Percentiles rank a stretch among this genome's conserved stretches.
phyloP scores from a whole-genome alignment of 2,888 invertebrate species.

The Troides aeacus region DNA sequence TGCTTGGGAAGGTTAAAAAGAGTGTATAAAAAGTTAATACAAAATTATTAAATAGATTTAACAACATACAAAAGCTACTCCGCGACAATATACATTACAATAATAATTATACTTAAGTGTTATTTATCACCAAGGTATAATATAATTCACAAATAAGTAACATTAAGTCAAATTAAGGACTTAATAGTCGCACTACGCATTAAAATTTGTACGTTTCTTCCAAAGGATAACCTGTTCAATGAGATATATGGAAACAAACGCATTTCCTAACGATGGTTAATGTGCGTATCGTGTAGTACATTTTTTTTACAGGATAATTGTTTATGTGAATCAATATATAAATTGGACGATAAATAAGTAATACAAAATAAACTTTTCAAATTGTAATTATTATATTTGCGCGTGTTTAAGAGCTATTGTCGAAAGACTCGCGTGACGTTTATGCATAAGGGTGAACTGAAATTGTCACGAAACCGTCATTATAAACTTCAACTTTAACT shows the following conservation, averaged over 20 bases:
- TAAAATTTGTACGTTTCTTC: conserved; percentile 26
- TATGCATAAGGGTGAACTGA: conserved; percentile 22
- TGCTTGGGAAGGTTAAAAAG: conserved; percentile 79
- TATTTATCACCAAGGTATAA: conserved; percentile 67
- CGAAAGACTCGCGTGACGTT: conserved; percentile 16
- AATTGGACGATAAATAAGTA: neutral
- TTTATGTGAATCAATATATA: neutral
- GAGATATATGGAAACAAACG: neutral
- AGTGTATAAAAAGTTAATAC: conserved; percentile 78
- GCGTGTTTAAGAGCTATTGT: conserved; percentile 23
- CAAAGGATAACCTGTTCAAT: neutral
- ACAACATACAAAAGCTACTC: conserved; percentile 78
- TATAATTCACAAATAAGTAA: conserved; percentile 57
- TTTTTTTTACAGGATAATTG: neutral
- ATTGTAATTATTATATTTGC: conserved; percentile 1
- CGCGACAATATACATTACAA: conserved; percentile 59
- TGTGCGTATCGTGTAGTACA: neutral
- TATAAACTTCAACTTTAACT: conserved; percentile 15
- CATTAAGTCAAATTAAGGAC: conserved; percentile 57
- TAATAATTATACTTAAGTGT: conserved; percentile 66
- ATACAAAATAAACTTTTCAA: neutral
- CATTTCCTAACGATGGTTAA: neutral
- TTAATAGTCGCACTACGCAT: conserved; percentile 19
- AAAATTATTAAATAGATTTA: conserved; percentile 76
- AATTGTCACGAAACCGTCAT: conserved; percentile 26